Base-by-base conservation (phyloP, 2,113 vertebrate species). In the Cyprinus carpio region DNA sequence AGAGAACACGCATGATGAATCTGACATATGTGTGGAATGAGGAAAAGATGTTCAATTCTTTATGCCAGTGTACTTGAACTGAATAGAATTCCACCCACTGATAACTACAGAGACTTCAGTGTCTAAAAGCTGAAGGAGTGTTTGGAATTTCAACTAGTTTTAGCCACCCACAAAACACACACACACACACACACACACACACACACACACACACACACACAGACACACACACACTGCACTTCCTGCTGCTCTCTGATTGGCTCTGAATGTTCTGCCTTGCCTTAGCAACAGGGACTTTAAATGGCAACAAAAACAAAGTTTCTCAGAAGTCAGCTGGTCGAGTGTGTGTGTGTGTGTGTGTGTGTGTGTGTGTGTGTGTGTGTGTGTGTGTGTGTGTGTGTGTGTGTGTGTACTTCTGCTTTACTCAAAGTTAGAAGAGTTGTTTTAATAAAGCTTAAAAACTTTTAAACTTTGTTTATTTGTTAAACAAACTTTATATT, bases 291-390 rank as follows among this genome's bases (percentile, higher is more conserved):
- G 11, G 1, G 29, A 71, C 87, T 87, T 85, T 83, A 88, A 89
- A 88, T 75, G 69, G 87, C 58, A 88, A 85, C 85, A 80, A 84
- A 89, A 87, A 86, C 75, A 87, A 74, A 81, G 75, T 88, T 90
- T 90, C 89, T 56, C 71, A 85, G 85, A 90, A 90, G 89, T 90
- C 87, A 88, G 85, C 89, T 90, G 89, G 4, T 58, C 9, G 40
- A 11, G 46, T 54, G 7, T 25, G 16, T 5, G 29, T 29, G 56
- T 82, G 27, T 34, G 65, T 37, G 67, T 37, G 67, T 37, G 67
- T 37, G 67, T 37, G 67, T 23, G 67, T 40, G 69, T 72, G 40
- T 43, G 40, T 15, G 69, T 43, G 7, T 7, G 71, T 7, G 37
- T 8, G 37, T 74, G 71, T 72, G 9, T 12, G 37, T 12, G 7